Conservation (phyloP, 2,888 invertebrate species). For the Clunio marinus region DNA sequence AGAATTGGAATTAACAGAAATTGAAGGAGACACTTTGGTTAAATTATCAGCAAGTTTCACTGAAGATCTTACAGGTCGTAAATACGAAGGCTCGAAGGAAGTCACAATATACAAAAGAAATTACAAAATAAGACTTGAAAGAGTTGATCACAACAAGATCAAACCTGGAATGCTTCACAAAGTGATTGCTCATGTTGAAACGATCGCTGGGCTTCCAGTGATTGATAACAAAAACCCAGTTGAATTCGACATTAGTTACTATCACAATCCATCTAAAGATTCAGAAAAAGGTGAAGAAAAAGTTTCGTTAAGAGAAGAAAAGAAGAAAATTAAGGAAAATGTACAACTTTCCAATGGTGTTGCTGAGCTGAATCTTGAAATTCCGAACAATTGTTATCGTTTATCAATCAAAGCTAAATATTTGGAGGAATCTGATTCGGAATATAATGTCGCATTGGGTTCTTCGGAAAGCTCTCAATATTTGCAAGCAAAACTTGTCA, state of each 20-base stretch:
- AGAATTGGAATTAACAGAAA: conserved; percentile 73
- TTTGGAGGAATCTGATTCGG: conserved; percentile 70
- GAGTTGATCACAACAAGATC: conserved; percentile 80
- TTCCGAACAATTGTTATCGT: background rate
- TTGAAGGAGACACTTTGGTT: conserved; percentile 65
- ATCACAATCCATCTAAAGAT: background rate
- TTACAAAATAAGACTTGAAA: conserved; percentile 70
- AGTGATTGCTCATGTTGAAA: no score
- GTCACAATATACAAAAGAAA: conserved; percentile 72
- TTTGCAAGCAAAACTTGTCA: conserved; percentile 56
- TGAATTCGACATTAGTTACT: no score
- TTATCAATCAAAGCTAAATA: conserved; percentile 58
- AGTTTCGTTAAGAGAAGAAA: background rate
- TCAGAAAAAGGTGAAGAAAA: background rate
- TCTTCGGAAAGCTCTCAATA: conserved; percentile 60
- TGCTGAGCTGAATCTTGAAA: background rate
- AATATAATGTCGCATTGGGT: conserved; percentile 68
- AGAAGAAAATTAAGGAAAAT: background rate
- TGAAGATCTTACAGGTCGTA: conserved; percentile 82
- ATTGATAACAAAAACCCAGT: no score
- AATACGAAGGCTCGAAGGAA: conserved; percentile 71
- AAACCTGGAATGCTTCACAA: conserved; percentile 82
- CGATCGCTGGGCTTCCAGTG: no score
- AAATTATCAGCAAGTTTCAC: conserved; percentile 84
- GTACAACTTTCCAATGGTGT: background rate